Evolutionary conservation across 2,888 invertebrate genomes (phyloP).

Genomic region (Leuctra nigra): DNA sequence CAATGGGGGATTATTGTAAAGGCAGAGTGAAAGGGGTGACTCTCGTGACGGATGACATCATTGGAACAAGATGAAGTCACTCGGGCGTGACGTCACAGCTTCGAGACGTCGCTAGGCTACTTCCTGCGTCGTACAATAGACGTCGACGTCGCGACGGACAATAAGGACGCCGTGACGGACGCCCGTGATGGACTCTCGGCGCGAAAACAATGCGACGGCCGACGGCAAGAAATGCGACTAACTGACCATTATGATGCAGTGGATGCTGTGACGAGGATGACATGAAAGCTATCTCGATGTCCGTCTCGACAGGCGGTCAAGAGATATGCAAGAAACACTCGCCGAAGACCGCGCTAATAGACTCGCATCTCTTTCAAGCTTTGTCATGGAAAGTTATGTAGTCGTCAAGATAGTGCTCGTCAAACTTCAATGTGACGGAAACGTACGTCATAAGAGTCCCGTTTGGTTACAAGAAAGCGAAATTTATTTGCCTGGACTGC

Average conservation of each 20-base stretch:
- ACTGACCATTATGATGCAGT: slow-evolving; percentile 3
- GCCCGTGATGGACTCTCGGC: not conserved
- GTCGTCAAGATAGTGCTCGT: too few relatives aligned
- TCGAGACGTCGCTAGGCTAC: slow-evolving; percentile 29
- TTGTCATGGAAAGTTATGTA: too few relatives aligned
- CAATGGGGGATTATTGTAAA: slow-evolving; percentile 16
- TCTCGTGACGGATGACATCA: slow-evolving; percentile 28
- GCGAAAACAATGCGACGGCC: not conserved
- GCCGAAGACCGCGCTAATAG: too few relatives aligned
- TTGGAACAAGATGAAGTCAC: slow-evolving; percentile 43
- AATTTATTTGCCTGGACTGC: too few relatives aligned
- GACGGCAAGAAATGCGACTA: slow-evolving; percentile 3
- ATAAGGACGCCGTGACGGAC: not conserved
- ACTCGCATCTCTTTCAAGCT: too few relatives aligned
- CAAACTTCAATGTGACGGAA: too few relatives aligned
- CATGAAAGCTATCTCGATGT: too few relatives aligned
- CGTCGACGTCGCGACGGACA: slow-evolving; percentile 6
- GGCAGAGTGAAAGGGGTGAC: slow-evolving; percentile 21
- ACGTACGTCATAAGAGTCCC: too few relatives aligned
- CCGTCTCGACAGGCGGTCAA: too few relatives aligned
- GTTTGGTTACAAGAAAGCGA: too few relatives aligned
- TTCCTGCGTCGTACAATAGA: slow-evolving; percentile 14
- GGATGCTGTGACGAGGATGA: too few relatives aligned
- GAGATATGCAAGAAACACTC: too few relatives aligned
- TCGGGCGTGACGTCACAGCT: slow-evolving; percentile 47